Percentiles rank a stretch among this genome's conserved stretches.
Conservation (phyloP, 2,888 invertebrate species). For the Rhingia campestris region DNA sequence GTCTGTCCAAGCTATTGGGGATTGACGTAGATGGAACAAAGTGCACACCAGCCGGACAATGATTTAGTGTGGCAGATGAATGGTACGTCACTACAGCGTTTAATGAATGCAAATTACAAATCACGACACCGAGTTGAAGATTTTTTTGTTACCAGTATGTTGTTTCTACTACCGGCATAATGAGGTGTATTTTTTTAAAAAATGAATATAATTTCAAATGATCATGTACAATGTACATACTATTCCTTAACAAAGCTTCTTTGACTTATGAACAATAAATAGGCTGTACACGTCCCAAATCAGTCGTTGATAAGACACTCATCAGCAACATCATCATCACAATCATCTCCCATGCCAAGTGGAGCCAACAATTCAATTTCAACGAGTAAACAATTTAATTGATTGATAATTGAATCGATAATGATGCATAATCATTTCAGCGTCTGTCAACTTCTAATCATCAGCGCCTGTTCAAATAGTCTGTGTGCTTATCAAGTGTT, state of each 20-base stretch:
- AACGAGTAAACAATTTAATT: conserved; percentile 36
- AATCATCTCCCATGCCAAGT: not conserved
- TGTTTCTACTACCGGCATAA: not conserved
- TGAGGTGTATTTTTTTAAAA: conserved; percentile 14
- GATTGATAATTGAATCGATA: conserved; percentile 54
- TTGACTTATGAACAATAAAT: conserved; percentile 22
- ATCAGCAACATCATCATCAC: not conserved
- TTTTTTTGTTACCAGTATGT: not conserved
- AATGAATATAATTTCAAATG: not conserved
- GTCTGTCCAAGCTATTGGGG: not conserved
- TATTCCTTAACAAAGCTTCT: not conserved
- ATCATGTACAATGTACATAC: not conserved
- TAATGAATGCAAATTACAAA: conserved; percentile 58
- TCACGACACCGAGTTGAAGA: conserved; percentile 10
- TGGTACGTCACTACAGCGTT: conserved; percentile 44
- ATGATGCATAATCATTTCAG: conserved; percentile 31
- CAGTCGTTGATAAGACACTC: conserved; percentile 14
- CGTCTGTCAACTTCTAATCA: conserved; percentile 10
- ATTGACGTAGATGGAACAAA: conserved; percentile 42
- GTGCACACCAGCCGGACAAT: conserved; percentile 52
- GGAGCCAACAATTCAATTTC: conserved; percentile 20
- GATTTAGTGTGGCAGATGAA: conserved; percentile 35
- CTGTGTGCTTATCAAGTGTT: conserved; percentile 26
- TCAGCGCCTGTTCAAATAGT: conserved; percentile 3
- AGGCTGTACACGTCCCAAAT: not conserved